These are phyloP conservation scores for Crocuta crocuta DNA, from an alignment of 2,113 vertebrate species.

Conservation along the genomic window DNA sequence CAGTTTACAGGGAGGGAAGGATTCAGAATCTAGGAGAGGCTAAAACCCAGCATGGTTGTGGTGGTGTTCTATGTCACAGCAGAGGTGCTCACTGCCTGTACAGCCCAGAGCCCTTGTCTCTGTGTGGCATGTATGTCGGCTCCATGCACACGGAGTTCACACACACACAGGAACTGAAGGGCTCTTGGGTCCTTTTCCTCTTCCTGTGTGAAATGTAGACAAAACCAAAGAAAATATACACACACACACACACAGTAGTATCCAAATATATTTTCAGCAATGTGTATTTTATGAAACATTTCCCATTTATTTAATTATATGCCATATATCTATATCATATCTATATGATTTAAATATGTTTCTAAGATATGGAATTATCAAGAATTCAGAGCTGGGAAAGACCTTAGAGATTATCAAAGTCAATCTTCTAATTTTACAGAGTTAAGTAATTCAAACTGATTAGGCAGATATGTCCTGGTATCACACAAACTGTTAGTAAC, in stretches of 20 bases:
- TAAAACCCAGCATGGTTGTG: too few species aligned
- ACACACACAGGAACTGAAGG: neutral
- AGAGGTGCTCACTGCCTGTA: neutral
- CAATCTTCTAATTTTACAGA: neutral
- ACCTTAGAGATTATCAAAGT: neutral
- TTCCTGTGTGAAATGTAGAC: neutral
- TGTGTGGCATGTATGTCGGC: rapidly evolving
- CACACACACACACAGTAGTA: neutral
- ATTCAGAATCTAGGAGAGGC: neutral
- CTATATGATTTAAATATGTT: neutral
- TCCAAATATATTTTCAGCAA: neutral
- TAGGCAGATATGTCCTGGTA: neutral
- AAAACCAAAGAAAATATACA: neutral
- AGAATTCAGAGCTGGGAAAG: neutral
- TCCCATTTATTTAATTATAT: neutral
- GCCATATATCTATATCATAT: neutral
- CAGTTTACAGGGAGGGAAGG: neutral
- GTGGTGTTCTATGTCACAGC: rapidly evolving
- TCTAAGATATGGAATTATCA: neutral
- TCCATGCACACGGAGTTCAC: neutral
- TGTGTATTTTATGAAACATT: neutral
- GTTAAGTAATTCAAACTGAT: neutral
- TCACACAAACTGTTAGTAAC: neutral
- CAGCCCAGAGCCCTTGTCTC: neutral
- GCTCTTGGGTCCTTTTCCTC: neutral